A percentile compares a stretch with the other conserved stretches of the same genome.
Conservation (phyloP, 2,113 vertebrate species). For the Notarius quadriscutis region DNA sequence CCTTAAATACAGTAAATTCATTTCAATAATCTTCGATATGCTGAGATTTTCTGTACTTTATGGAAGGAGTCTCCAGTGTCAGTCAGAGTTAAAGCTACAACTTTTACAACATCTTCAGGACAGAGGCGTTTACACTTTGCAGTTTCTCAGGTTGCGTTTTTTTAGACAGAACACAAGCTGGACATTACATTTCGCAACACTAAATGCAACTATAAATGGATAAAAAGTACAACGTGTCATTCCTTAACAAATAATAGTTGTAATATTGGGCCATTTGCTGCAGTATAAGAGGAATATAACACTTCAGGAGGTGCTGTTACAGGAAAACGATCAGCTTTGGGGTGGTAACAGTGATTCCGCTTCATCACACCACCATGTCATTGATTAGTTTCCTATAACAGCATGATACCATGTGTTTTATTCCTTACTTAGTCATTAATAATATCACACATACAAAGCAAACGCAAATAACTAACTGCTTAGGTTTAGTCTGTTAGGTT, state of each 20-base stretch:
- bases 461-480: neutral
- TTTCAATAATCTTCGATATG: neutral
- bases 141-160: neutral
- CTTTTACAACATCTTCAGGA: neutral
- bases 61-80: neutral
- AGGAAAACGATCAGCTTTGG: neutral
- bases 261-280: neutral
- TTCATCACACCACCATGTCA: neutral
- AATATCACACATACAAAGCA: neutral
- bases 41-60: neutral
- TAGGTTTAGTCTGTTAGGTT: neutral
- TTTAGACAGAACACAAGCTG: neutral
- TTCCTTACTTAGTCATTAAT: neutral
- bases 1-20: neutral
- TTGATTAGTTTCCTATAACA: neutral
- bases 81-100: neutral
- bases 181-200: neutral
- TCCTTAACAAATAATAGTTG: neutral
- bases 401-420: neutral
- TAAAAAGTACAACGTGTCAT: neutral
- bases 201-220: neutral
- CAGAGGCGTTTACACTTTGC: neutral
- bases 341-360: neutral
- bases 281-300: neutral
- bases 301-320: neutral